Percentiles rank a stretch among this genome's conserved stretches.
Evolutionary conservation across 2,797 vertebrate genomes (phyloP).

Genomic region (Gymnopithys bicolor): DNA sequence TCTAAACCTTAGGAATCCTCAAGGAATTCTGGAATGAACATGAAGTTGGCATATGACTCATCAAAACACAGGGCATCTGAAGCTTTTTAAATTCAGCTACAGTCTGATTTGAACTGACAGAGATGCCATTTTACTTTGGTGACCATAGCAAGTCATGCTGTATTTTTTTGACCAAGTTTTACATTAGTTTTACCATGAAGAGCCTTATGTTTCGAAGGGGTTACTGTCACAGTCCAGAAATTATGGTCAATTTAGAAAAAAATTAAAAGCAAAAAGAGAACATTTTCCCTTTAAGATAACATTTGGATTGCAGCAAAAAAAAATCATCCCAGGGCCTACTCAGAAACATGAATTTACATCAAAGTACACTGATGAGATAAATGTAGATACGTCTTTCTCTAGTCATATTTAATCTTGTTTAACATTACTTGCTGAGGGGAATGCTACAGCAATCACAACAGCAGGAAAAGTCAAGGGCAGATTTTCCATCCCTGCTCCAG

Average conservation of each 20-base stretch:
- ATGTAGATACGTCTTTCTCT: neutral
- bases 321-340: neutral
- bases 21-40: neutral
- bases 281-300: neutral
- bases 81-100: neutral
- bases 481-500: neutral
- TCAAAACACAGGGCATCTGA: neutral
- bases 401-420: neutral
- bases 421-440: neutral
- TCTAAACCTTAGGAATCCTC: neutral
- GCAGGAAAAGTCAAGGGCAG: neutral
- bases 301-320: neutral
- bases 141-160: neutral
- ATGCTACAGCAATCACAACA: neutral
- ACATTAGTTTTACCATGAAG: neutral
- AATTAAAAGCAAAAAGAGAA: neutral
- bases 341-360: neutral
- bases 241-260: neutral
- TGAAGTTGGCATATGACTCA: constrained; percentile 31
- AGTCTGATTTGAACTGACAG: neutral
- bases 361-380: neutral
- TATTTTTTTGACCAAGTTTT: neutral
- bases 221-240: neutral
- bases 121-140: neutral
- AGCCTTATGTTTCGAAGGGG: neutral